Evolutionary conservation across 2,888 invertebrate species (phyloP), one percentile per base, ranked within the genome.

Genomic region (Apeira syringaria): DNA sequence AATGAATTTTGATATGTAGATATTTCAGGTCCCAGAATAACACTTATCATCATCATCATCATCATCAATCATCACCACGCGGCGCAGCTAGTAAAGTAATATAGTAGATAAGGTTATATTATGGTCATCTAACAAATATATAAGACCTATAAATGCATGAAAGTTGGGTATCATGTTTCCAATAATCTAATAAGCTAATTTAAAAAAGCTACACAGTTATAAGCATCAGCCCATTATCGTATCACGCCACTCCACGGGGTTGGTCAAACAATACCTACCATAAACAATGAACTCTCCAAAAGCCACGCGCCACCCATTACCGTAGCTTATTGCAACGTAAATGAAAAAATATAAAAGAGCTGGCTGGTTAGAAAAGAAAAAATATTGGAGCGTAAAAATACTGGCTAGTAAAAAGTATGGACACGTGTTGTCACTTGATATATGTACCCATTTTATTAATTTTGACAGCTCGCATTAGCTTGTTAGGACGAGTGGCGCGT

Each of bases 391-490:
- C 5, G 8, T n/a, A 35, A 42, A 35, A 42, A 34, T 15, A 38
- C 34, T 34, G 34, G 25, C 33, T 24, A 28, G 17, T 30, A 44
- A 43, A 35, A 31, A 30, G 34, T 30, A 24, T 30, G 9, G 45
- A 22, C 84, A 80, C 84, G 82, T 65, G 84, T 60, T 73, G 74
- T 72, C 77, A 83, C 84, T 82, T 68, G 80, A 83, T 83, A 82
- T 58, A 80, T n/a, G n/a, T n/a, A n/a, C n/a, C n/a, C n/a, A n/a
- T 68, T 83, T 81, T 76, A 82, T 82, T 83, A 82, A 80, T 80
- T 75, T 59, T 68, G 77, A 74, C 74, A 74, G 69, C 55, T 68
- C 67, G 38, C 68, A 79, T 80, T 80, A 75, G 73, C 74, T 81
- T 71, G 75, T 80, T 82, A 78, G 62, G 42, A 41, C 58, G 51